phyloP scores from a whole-genome alignment of 2,888 invertebrate genomes.

The Lobophora halterata region DNA sequence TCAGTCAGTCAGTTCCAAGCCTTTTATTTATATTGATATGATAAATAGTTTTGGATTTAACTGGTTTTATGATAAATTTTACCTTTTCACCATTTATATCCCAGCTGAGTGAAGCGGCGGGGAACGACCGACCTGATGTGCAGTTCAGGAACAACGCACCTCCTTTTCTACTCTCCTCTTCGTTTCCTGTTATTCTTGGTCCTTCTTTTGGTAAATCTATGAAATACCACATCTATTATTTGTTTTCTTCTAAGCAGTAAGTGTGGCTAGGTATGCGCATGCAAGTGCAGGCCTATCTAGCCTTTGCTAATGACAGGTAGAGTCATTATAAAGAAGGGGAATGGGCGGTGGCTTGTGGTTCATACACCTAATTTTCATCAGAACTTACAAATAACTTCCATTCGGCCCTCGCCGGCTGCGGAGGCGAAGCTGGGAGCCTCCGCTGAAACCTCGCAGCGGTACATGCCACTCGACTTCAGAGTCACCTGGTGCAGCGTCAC shows the following conservation, averaged over 20 bases:
- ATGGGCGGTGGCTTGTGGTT: not conserved
- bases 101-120: constrained; percentile 88
- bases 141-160: constrained; percentile 88
- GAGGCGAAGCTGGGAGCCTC: constrained; percentile 90
- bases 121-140: constrained; percentile 88
- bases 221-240: constrained; percentile 2
- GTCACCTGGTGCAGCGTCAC: constrained; percentile 84
- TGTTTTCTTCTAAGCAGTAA: too few species aligned
- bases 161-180: constrained; percentile 86
- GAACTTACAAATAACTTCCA: constrained; percentile 91
- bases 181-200: constrained; percentile 87
- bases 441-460: constrained; percentile 89
- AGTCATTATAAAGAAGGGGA: too few species aligned
- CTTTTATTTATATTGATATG: too few species aligned
- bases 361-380: not conserved
- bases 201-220: constrained; percentile 85
- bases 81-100: constrained; percentile 90
- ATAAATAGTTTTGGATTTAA: constrained; percentile 6
- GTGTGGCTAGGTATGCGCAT: too few species aligned
- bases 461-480: constrained; percentile 86
- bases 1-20: too few species aligned
- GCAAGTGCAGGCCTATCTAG: too few species aligned
- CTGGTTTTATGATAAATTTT: constrained; percentile 22
- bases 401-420: constrained; percentile 86
- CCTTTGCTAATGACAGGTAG: too few species aligned